phyloP scores from a whole-genome alignment of 2,888 invertebrate species.

The Heliconius charithonia region DNA sequence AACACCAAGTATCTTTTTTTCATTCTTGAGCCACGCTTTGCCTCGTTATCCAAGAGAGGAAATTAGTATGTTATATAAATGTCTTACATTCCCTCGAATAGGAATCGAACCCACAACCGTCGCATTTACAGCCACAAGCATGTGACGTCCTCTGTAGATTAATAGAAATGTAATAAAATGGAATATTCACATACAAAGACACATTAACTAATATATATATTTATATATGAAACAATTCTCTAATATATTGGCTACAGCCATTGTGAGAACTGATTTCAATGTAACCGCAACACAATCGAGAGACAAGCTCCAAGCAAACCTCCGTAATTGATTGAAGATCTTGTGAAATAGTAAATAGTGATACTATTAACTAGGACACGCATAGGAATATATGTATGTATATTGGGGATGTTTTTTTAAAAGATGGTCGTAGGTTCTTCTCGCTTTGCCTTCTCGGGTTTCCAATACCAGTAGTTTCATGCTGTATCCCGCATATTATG shows the following conservation, averaged over 20 bases:
- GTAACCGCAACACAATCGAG: slow-evolving; percentile 6
- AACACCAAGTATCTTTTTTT: no score
- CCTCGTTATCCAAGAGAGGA: no score
- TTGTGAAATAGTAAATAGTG: not conserved
- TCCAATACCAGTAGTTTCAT: no score
- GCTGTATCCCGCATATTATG: no score
- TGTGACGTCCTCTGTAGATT: no score
- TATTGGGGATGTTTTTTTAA: not conserved
- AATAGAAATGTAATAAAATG: no score
- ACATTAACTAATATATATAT: not conserved
- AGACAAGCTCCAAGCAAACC: slow-evolving; percentile 4
- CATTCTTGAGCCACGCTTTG: no score
- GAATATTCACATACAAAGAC: not conserved
- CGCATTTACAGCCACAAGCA: no score
- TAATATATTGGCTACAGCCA: not conserved
- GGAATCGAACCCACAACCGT: no score
- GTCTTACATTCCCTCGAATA: no score
- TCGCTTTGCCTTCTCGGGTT: no score
- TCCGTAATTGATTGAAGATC: slow-evolving; percentile 5
- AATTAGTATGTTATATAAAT: no score
- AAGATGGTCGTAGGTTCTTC: not conserved
- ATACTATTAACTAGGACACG: not conserved
- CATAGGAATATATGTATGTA: not conserved
- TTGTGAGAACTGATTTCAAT: slow-evolving; percentile 12
- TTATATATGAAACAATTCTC: not conserved